Percentiles rank a stretch among this genome's conserved stretches.
phyloP scores from a whole-genome alignment of 2,113 vertebrate species.

The Spilogale gracilis region DNA sequence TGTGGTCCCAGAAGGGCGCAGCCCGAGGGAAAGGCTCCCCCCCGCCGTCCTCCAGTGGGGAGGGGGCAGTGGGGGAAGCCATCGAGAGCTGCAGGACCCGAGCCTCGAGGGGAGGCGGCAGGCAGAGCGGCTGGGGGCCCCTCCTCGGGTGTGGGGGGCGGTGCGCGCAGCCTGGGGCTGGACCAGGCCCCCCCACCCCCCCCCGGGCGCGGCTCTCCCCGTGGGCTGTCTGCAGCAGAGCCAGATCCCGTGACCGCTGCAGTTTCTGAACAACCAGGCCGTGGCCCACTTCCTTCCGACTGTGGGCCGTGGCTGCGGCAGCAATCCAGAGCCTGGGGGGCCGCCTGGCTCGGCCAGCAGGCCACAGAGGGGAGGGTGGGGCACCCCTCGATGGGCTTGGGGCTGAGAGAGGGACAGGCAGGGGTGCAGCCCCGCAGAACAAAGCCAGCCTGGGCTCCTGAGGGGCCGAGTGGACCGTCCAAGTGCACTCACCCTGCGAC shows the following conservation, averaged over 20 bases:
- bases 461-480: background rate
- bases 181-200: too few species aligned
- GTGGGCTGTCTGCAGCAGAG: background rate
- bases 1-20: accelerated
- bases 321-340: background rate
- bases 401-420: background rate
- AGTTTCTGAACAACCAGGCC: slow-evolving; percentile 7
- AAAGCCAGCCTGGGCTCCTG: background rate
- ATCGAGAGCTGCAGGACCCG: background rate
- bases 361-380: background rate
- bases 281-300: background rate
- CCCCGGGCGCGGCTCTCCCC: too few species aligned
- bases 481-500: background rate
- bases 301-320: too few species aligned
- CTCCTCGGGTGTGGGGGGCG: background rate
- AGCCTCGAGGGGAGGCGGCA: background rate
- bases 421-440: background rate
- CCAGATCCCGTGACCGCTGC: background rate
- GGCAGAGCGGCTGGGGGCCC: background rate
- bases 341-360: accelerated
- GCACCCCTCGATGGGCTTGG: background rate
- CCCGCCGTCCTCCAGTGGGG: background rate
- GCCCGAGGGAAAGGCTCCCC: background rate
- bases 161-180: too few species aligned
- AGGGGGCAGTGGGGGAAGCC: background rate